Evolutionary conservation across 2,888 invertebrate genomes (phyloP), one percentile per base, ranked within the genome.

Genomic region (Ecdyonurus torrentis): DNA sequence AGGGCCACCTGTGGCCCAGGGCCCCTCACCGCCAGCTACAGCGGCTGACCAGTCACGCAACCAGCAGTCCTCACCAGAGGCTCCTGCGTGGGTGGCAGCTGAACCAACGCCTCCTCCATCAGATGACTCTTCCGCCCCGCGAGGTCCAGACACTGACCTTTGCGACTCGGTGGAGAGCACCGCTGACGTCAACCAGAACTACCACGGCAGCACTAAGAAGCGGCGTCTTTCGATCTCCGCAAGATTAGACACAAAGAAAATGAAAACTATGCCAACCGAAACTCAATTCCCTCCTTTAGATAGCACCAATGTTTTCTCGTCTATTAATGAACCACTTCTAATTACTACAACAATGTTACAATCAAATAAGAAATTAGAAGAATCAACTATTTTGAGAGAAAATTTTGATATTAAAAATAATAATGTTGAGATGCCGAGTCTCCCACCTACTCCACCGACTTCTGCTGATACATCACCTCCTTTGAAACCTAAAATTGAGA

Each of bases 1-100:
- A 1, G 81, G 82, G 67, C 64, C 64, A 25, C 65, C 64, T 82
- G 0, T 83, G 83, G 65, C 81, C 81, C 78, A n/a, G 78, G 78
- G 63, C 5, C 66, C 67, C 10, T 66, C 67, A 19, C 61, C 65
- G 18, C 63, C 66, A 0, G 65, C 65, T 10, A 63, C 66, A 1
- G 55, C 60, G 25, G 60, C 53, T 1, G 37, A 23, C 2, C 24
- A 24, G 7, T 58, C 23, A 24, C 58, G 23, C 15, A 25, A 60
- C 10, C 10, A 50, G 50, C 55, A 55, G 55, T 7, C 5, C 15
- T 20, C 55, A 7, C 55, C 55, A 5, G 37, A 37, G 15, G 25
- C 25, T 37, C 61, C 52, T n/a, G 20, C 59, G 58, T 59, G 19
- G 64, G 64, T 61, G 61, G 61, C 20, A 23, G 60, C 25, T 53